Conservation (phyloP, 2,888 invertebrate genomes). For the Halocaridina rubra region DNA sequence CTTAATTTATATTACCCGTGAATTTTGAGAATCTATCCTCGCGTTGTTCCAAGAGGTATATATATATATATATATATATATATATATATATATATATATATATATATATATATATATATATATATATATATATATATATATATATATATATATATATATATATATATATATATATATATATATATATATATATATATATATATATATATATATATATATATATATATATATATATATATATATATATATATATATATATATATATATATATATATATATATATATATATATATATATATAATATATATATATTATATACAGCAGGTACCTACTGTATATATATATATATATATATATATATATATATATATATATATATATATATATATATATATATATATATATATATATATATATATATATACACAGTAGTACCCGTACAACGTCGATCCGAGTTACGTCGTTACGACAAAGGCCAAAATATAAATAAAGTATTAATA, state of each 20-base stretch:
- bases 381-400: too few species aligned
- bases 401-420: too few species aligned
- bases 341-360: not conserved
- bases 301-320: not conserved
- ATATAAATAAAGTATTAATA: too few species aligned
- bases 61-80: not conserved
- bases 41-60: constrained; percentile 23
- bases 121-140: not conserved
- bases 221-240: not conserved
- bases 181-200: too few species aligned
- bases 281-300: not conserved
- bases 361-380: constrained; percentile 1
- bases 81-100: not conserved
- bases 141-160: not conserved
- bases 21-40: constrained; percentile 1
- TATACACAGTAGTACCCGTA: too few species aligned
- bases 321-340: too few species aligned
- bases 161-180: too few species aligned
- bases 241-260: not conserved
- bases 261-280: not conserved
- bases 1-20: too few species aligned
- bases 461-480: too few species aligned
- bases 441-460: too few species aligned
- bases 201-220: too few species aligned
- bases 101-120: not conserved